Conservation (phyloP, 2,797 vertebrate species). For the Gobio occitaniae region DNA sequence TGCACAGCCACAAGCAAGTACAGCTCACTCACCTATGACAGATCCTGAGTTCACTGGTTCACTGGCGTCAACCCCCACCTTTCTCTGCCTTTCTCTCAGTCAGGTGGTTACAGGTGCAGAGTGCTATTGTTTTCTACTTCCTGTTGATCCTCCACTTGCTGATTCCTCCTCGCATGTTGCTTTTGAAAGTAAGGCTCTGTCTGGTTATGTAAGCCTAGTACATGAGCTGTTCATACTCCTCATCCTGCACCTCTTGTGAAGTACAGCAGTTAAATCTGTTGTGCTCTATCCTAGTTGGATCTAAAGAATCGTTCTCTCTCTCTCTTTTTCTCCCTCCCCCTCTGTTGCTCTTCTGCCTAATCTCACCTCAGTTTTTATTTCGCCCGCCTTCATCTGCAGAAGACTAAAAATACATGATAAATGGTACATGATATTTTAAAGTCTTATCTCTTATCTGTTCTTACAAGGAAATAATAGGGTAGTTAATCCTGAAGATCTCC, state of each 20-base stretch:
- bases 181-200: constrained; percentile 22
- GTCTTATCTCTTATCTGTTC: constrained; percentile 85
- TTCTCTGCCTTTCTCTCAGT: constrained; percentile 55
- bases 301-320: constrained; percentile 61
- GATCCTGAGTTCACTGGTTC: constrained; percentile 67
- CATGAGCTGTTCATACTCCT: constrained; percentile 56
- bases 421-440: constrained; percentile 88
- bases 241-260: constrained; percentile 56
- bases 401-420: constrained; percentile 89
- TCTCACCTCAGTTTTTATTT: constrained; percentile 86
- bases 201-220: constrained; percentile 65
- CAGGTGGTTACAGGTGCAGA: constrained; percentile 78
- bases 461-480: constrained; percentile 85
- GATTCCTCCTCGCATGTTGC: constrained; percentile 60
- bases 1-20: constrained; percentile 68
- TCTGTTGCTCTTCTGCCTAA: constrained; percentile 76
- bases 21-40: constrained; percentile 77
- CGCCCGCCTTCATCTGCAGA: constrained; percentile 80
- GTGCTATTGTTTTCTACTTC: constrained; percentile 71
- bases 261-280: constrained; percentile 54
- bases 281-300: constrained; percentile 41
- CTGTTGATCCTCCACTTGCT: constrained; percentile 43
- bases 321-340: constrained; percentile 23
- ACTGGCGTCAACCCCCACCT: constrained; percentile 66
- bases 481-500: constrained; percentile 86